Base-by-base conservation (phyloP, 2,888 invertebrate species). In the Drosophila tripunctata region DNA sequence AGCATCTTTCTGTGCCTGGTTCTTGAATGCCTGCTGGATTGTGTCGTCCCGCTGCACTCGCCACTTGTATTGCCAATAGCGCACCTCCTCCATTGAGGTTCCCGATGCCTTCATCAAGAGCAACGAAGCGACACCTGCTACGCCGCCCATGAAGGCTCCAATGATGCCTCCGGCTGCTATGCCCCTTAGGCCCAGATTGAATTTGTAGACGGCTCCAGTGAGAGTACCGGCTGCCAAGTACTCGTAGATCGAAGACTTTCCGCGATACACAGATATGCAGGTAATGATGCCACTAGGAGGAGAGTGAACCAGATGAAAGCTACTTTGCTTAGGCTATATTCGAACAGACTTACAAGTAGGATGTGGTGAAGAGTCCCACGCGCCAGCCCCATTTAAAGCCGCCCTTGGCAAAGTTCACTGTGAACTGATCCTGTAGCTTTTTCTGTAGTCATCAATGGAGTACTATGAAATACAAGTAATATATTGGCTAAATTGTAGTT, bases 311-410 rank as follows among this genome's bases (percentile, higher is more conserved):
- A 10, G 24, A 10, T 2, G 1, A 0, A 12, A n/a, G 3, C 2
- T 3, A 1, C 1, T 12, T 0, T n/a, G 0, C 0, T 1, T 69
- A 2, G 0, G n/a, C 14, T 3, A n/a, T n/a, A n/a, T n/a, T n/a
- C n/a, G n/a, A 0, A 2, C 3, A 10, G 2, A 62, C 93, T 92
- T 92, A 96, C 96, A 94, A 93, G 90, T 95, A 96, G 12, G 93
- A 90, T 22, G 93, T 93, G 35, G 94, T 93, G 81, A 96, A 96
- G 0, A 94, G 85, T 4, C 93, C 93, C 21, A 96, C 85, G 78
- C 95, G 93, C 94, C 94, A 94, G 3, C 94, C 94, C 94, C 95
- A 95, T 75, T 92, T 93, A 12, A 92, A 93, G 0, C 94, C 96
- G n/a, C 96, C 96, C 91, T 93, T 95, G 0, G 93, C 94, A 91